Evolutionary conservation across 2,888 invertebrate species (phyloP).

Genomic region (Xylophagus ater): DNA sequence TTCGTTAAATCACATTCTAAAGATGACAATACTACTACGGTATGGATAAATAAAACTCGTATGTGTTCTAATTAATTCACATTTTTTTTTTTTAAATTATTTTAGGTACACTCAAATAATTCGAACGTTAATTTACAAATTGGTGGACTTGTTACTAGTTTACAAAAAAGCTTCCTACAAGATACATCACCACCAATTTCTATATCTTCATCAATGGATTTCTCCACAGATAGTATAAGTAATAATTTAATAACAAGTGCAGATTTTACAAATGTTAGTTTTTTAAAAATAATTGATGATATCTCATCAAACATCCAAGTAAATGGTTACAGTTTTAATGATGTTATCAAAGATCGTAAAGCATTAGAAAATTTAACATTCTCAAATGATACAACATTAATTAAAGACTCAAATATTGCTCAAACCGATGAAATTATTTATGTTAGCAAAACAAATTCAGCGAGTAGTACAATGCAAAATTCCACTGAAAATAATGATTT

Average conservation of each 20-base stretch:
- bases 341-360: constrained; percentile 35
- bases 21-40: constrained; percentile 3
- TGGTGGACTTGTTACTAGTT: constrained; percentile 35
- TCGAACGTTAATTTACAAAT: constrained; percentile 33
- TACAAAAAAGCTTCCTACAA: constrained; percentile 36
- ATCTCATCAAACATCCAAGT: constrained; percentile 21
- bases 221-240: constrained; percentile 31
- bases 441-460: constrained; percentile 32
- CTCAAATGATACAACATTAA: constrained; percentile 33
- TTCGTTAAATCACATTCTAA: constrained; percentile 26
- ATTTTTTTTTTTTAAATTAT: constrained; percentile 1
- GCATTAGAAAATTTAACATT: constrained; percentile 33
- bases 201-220: constrained; percentile 32
- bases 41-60: constrained; percentile 14
- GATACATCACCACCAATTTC: constrained; percentile 38
- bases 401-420: constrained; percentile 35
- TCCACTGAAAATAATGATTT: constrained; percentile 34
- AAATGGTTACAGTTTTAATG: constrained; percentile 30
- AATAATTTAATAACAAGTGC: constrained; percentile 37
- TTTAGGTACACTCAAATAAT: background rate
- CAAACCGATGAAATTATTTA: constrained; percentile 35
- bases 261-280: constrained; percentile 28
- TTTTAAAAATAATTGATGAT: constrained; percentile 15
- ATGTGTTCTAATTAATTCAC: constrained; percentile 2
- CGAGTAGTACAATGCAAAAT: constrained; percentile 36